Base-by-base conservation (phyloP, 2,113 vertebrate genomes). In the Egretta garzetta region DNA sequence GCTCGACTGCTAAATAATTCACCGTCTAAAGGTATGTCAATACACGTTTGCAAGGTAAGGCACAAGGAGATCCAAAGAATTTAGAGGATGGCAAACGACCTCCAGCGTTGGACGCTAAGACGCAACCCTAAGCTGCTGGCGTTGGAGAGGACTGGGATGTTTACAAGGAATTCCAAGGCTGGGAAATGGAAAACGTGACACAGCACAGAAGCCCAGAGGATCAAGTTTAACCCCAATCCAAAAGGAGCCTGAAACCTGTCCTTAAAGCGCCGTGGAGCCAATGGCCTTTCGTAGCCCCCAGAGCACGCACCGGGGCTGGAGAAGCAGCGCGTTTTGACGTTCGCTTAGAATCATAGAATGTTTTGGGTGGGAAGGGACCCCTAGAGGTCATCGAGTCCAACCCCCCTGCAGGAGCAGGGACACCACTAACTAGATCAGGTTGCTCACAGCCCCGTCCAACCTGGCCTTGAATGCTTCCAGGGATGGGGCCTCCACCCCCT, bases 1-100 rank as follows among this genome's bases (percentile, higher is more conserved):
- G 85, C 55, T 63, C 86, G 35, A 12, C 58, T 56, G 63, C 71
- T 96, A 35, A 88, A 95, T 93, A 77, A 92, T 94, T 88, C 49
- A 68, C 21, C 3, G 0, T 15, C 60, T 62, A 10, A 30, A 90
- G 41, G 80, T 55, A 21, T 9, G 16, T 24, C 39, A 4, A 22
- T 30, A 22, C 53, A n/a, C 1, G 1, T 60, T 14, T 23, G 35
- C 9, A 23, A 66, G 12, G 55, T n/a, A 77, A 84, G 77, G 70
- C 62, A 63, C 8, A 3, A 32, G 39, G 15, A 30, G 19, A 56
- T 22, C 45, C 27, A 39, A 41, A 26, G 26, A 45, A 62, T 18
- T 23, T 50, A 9, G 53, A 35, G 50, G 50, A 45, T 4, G 35
- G 23, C 30, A 76, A 81, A 32, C 14, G 8, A 18, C 74, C 28